These are phyloP conservation scores for Xyrichtys novacula DNA, from an alignment of 2,797 vertebrate genomes.

Conservation along the genomic window DNA sequence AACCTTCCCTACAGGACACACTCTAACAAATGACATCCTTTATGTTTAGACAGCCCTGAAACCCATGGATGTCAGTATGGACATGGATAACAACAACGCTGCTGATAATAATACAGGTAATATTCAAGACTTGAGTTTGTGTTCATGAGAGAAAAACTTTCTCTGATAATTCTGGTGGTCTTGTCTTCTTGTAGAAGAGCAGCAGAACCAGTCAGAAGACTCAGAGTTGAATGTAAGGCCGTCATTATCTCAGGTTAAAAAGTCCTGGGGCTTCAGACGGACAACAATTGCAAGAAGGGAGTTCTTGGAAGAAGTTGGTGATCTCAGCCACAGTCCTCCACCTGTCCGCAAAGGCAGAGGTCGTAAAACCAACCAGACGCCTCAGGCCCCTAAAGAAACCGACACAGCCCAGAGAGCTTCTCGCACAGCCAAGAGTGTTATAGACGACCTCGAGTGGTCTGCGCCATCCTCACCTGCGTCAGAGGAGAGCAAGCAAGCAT, in stretches of 20 bases:
- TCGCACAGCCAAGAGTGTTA: conserved; percentile 71
- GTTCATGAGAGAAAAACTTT: neutral
- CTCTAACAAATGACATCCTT: conserved; percentile 28
- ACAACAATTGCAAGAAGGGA: conserved; percentile 94
- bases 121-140: neutral
- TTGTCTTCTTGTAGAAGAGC: conserved; percentile 61
- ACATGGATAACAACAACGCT: conserved; percentile 52
- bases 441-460: conserved; percentile 86
- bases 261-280: conserved; percentile 96
- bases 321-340: conserved; percentile 77
- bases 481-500: conserved; percentile 84
- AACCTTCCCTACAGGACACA: too few species aligned
- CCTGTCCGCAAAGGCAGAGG: conserved; percentile 81
- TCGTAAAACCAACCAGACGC: conserved; percentile 78
- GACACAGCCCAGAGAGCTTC: conserved; percentile 70
- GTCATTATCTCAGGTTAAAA: conserved; percentile 90
- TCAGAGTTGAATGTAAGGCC: conserved; percentile 76
- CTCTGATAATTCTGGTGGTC: conserved; percentile 26
- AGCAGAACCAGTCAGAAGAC: conserved; percentile 51
- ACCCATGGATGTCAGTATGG: conserved; percentile 53
- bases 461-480: conserved; percentile 84
- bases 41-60: conserved; percentile 41
- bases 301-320: conserved; percentile 83
- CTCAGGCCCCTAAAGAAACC: conserved; percentile 31
- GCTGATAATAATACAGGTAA: conserved; percentile 67